Evolutionary conservation across 2,113 vertebrate species (phyloP), one percentile per base, ranked within the genome.

Genomic region (Myiozetetes cayanensis): DNA sequence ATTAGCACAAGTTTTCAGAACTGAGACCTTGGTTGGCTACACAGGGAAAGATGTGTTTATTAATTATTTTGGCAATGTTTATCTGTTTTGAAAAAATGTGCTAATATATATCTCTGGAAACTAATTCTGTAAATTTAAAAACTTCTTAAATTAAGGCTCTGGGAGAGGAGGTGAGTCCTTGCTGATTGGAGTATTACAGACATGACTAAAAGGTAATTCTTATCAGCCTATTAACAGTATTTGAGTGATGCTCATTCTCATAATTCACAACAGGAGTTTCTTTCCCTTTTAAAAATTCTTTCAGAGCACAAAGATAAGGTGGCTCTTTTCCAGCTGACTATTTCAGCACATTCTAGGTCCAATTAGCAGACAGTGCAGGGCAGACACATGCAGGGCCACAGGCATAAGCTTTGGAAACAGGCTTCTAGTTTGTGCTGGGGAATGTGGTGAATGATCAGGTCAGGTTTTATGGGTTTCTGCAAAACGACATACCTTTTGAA

Each of bases 21-120:
- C 39, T 47, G 61, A 92, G 75, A 72, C 82, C 70, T 87, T 56
- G 41, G 33, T 82, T 96, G 89, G 78, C 73, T 94, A 46, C 92
- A 53, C 44, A 90, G 74, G 90, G 63, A 96, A 96, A 96, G 91
- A 96, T 86, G 87, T 84, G 87, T 97, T 97, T 96, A 96, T 89
- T 97, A 96, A 98, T 98, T 96, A 95, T 87, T 89, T 91, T 88
- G 85, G 89, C 92, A 96, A 50, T 93, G 68, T 97, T 98, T 94
- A 96, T 93, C 80, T 92, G 59, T 86, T 96, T 85, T 79, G 66
- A 94, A 97, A 92, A 93, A 96, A 95, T 86, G 41, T 30, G 9
- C 92, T 94, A 94, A 93, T 96, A 87, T 84, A 86, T 95, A 92
- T 94, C 71, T 96, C 90, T 70, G 75, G 55, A 46, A 96, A 95